Evolutionary conservation across 1,140 invertebrate species (phyloP).

Genomic region (Bombus superbus): DNA sequence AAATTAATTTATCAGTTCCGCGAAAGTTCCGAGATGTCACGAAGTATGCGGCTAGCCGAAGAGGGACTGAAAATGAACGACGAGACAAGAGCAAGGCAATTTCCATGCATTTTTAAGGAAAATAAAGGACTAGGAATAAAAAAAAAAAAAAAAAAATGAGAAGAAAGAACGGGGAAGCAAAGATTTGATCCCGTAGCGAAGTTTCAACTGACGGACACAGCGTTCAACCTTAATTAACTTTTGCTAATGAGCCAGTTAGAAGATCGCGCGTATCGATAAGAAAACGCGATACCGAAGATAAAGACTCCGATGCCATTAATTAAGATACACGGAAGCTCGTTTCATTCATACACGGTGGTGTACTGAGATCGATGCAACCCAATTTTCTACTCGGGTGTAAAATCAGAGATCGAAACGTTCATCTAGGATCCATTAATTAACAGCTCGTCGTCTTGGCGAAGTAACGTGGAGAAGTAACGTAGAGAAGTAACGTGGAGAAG

Average conservation of each 20-base stretch:
- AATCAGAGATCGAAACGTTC: not conserved
- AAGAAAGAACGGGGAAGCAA: not conserved
- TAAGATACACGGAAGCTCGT: conserved; percentile 1
- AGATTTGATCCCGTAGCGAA: not conserved
- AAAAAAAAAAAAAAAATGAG: not conserved
- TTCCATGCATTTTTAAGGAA: not conserved
- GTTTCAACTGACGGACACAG: not conserved
- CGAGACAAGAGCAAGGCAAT: not conserved
- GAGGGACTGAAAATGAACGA: not conserved
- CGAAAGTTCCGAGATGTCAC: not conserved
- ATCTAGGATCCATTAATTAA: not conserved
- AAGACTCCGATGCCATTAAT: conserved; percentile 17
- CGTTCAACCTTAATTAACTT: conserved; percentile 50
- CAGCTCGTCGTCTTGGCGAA: not conserved
- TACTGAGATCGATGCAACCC: not conserved
- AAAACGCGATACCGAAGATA: not conserved
- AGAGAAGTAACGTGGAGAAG: not conserved
- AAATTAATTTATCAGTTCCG: not conserved
- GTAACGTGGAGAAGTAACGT: not conserved
- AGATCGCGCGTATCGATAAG: not conserved
- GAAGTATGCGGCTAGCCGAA: not conserved
- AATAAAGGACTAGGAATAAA: not conserved
- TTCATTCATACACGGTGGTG: not conserved
- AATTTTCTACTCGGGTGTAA: conserved; percentile 3
- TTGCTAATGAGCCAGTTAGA: conserved; percentile 37